A percentile compares a stretch with the other conserved stretches of the same genome.
phyloP scores from a whole-genome alignment of 1,140 invertebrate genomes.

The Leguminivora glycinivorella region DNA sequence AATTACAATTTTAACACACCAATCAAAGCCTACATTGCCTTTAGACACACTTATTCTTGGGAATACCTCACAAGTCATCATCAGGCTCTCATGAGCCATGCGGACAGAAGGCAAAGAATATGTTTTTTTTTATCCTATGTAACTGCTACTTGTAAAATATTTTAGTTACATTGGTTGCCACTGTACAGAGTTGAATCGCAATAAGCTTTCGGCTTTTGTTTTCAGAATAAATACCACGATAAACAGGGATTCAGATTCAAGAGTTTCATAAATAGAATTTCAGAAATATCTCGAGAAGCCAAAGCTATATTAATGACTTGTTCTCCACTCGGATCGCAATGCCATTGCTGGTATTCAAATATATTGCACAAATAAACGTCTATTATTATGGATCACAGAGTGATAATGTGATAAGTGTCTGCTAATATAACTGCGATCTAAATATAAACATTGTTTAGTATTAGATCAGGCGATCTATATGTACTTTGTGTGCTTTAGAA shows the following conservation, averaged over 20 bases:
- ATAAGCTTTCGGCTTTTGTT: neutral
- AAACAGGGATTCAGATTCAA: neutral
- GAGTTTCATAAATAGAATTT: slow-evolving; percentile 5
- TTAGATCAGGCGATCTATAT: neutral
- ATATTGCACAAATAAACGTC: neutral
- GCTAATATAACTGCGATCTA: slow-evolving; percentile 17
- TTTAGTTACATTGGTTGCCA: neutral
- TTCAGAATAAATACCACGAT: neutral
- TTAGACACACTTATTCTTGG: too few species aligned
- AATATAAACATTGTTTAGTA: slow-evolving; percentile 23
- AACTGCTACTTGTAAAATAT: too few species aligned
- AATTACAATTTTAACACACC: too few species aligned
- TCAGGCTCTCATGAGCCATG: too few species aligned
- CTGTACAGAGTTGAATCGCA: neutral
- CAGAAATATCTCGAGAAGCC: neutral
- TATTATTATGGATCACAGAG: slow-evolving; percentile 11
- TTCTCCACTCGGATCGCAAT: slow-evolving; percentile 5
- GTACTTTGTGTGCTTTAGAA: neutral
- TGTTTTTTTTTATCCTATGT: too few species aligned
- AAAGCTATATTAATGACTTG: neutral
- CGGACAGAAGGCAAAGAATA: too few species aligned
- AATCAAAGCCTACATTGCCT: too few species aligned
- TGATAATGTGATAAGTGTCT: slow-evolving; percentile 18
- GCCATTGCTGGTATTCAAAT: slow-evolving; percentile 8
- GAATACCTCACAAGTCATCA: too few species aligned